Percentiles rank a stretch among this genome's conserved stretches.
Evolutionary conservation across 2,888 invertebrate species (phyloP).

Genomic region (Callimorpha dominula): DNA sequence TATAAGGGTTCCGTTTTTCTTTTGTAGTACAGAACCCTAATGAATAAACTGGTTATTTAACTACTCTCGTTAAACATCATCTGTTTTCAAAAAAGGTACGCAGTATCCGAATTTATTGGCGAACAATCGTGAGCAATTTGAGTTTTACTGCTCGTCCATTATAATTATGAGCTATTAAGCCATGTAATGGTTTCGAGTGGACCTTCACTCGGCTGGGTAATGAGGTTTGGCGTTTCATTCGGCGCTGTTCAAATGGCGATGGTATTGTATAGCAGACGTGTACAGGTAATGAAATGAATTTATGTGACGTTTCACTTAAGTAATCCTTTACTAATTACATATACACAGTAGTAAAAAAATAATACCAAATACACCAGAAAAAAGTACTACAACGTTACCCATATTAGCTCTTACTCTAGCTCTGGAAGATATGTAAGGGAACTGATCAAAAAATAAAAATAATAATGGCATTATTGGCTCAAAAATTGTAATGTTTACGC

Average conservation of each 20-base stretch:
- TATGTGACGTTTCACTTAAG: no score
- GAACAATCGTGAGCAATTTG: conserved; percentile 51
- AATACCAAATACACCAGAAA: no score
- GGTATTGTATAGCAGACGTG: conserved; percentile 1
- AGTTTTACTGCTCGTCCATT: conserved; percentile 44
- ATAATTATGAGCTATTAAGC: conserved; percentile 51
- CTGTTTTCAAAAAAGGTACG: conserved; percentile 30
- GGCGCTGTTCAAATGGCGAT: conserved; percentile 12
- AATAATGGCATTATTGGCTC: no score
- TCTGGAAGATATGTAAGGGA: no score
- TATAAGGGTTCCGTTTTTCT: neutral
- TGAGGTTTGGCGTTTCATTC: conserved; percentile 48
- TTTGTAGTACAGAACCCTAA: neutral
- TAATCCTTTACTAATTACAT: no score
- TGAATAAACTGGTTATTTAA: neutral
- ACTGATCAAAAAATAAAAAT: no score
- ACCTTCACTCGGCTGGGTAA: conserved; percentile 37
- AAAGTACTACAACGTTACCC: no score
- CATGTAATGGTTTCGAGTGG: conserved; percentile 47
- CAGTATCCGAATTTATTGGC: conserved; percentile 42
- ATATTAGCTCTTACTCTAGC: no score
- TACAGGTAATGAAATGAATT: neutral
- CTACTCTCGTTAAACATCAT: conserved; percentile 17
- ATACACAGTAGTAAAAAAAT: no score
- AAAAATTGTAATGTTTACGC: no score